Percentiles rank a stretch among this genome's conserved stretches.
Evolutionary conservation across 2,113 vertebrate genomes (phyloP).

Genomic region (Tamias sibiricus): DNA sequence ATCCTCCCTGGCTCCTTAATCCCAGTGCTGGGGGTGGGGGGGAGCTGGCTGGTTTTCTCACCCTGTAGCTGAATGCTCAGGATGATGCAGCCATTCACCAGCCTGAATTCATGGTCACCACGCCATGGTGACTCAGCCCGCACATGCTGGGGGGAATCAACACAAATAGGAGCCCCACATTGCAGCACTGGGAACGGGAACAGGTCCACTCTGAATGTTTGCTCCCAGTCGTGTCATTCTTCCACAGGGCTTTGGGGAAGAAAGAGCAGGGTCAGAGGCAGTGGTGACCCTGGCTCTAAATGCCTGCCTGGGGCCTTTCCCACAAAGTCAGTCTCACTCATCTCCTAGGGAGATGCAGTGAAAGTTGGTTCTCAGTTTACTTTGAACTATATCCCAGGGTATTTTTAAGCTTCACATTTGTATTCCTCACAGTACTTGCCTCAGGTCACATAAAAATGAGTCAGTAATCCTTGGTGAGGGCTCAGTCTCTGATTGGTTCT

Average conservation of each 20-base stretch:
- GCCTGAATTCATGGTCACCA: not conserved
- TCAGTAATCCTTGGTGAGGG: not conserved
- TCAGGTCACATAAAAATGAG: not conserved
- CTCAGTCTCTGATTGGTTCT: not conserved
- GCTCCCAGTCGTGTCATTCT: not conserved
- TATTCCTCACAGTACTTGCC: constrained; percentile 12
- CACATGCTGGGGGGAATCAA: not conserved
- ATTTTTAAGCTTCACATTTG: not conserved
- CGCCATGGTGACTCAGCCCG: not conserved
- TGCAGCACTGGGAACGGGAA: not conserved
- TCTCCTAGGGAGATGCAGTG: not conserved
- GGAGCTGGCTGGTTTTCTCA: not conserved
- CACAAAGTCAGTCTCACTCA: not conserved
- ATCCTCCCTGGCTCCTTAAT: not conserved
- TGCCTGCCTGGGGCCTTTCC: not conserved
- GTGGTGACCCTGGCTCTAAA: no score
- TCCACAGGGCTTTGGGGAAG: not conserved
- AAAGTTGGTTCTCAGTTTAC: not conserved
- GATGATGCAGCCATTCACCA: not conserved
- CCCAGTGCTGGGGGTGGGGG: not conserved
- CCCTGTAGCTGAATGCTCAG: not conserved
- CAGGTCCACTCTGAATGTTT: not conserved
- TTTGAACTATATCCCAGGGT: not conserved
- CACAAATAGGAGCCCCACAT: not conserved
- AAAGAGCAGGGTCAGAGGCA: not conserved